These are phyloP conservation scores for Hofmannophila pseudospretella DNA, from an alignment of 2,888 invertebrate genomes.

Conservation along the genomic window DNA sequence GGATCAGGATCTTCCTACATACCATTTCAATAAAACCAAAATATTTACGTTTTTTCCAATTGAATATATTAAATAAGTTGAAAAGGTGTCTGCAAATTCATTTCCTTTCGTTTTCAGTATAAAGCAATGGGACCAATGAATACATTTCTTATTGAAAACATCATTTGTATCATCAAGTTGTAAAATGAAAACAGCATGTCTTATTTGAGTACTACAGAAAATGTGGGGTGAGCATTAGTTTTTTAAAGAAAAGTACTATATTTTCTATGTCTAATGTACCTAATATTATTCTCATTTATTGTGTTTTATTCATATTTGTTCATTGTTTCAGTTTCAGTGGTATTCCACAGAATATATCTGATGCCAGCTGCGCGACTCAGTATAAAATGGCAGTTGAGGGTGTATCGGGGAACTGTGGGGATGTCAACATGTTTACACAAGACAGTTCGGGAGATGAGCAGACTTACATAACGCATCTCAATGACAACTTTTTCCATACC, in stretches of 20 bases:
- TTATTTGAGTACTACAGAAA: conserved; percentile 75
- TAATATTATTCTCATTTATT: too few relatives aligned
- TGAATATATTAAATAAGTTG: neutral
- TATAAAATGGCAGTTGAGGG: conserved; percentile 72
- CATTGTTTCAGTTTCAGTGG: conserved; percentile 59
- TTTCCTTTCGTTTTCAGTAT: conserved; percentile 45
- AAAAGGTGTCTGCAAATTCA: neutral
- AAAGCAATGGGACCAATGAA: conserved; percentile 60
- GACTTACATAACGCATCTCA: conserved; percentile 59
- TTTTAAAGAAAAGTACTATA: neutral
- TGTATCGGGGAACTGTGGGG: conserved; percentile 59
- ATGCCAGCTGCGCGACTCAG: conserved; percentile 70
- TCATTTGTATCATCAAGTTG: conserved; percentile 51
- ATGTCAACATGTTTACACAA: conserved; percentile 65
- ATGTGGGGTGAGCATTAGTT: conserved; percentile 64
- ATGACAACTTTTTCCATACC: conserved; percentile 64
- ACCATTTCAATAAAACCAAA: conserved; percentile 34
- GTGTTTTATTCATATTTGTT: conserved; percentile 2
- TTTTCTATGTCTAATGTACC: too few relatives aligned
- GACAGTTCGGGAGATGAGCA: conserved; percentile 66
- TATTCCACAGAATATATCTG: conserved; percentile 72
- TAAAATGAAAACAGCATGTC: conserved; percentile 75
- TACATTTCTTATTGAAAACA: conserved; percentile 40
- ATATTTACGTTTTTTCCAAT: conserved; percentile 42
- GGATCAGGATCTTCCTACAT: too few relatives aligned